Conservation (phyloP, 2,888 invertebrate genomes). For the Hirtodrosophila cameraria region DNA sequence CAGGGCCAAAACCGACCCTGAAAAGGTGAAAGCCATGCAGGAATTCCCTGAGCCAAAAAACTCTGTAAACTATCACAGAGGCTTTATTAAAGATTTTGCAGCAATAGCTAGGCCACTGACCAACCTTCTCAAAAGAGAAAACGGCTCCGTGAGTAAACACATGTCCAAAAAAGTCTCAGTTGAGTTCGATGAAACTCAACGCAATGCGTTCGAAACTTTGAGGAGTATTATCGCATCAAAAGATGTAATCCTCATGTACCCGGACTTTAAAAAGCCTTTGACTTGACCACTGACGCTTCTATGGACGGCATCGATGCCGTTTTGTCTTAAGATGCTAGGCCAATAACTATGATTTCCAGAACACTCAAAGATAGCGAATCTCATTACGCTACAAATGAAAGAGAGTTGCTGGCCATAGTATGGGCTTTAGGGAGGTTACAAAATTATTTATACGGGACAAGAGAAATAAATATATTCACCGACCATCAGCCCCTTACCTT, state of each 20-base stretch:
- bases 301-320: background rate
- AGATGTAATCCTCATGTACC: background rate
- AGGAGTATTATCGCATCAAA: constrained; percentile 4
- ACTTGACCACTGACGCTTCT: background rate
- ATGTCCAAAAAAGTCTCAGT: background rate
- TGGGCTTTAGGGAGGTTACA: background rate
- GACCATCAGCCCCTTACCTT: background rate
- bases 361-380: too few relatives aligned
- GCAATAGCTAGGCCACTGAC: constrained; percentile 1
- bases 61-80: too few relatives aligned
- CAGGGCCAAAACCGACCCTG: too few relatives aligned
- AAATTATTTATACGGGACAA: too few relatives aligned
- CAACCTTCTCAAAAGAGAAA: background rate
- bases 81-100: too few relatives aligned
- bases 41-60: too few relatives aligned
- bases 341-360: too few relatives aligned
- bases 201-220: background rate
- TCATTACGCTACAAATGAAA: too few relatives aligned
- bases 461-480: too few relatives aligned
- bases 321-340: too few relatives aligned
- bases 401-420: background rate
- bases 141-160: background rate
- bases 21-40: too few relatives aligned
- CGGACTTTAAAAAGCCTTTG: too few relatives aligned
- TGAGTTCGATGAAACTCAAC: background rate